Conservation (phyloP, 2,797 vertebrate genomes). For the Hypotaenidia philippensis region DNA sequence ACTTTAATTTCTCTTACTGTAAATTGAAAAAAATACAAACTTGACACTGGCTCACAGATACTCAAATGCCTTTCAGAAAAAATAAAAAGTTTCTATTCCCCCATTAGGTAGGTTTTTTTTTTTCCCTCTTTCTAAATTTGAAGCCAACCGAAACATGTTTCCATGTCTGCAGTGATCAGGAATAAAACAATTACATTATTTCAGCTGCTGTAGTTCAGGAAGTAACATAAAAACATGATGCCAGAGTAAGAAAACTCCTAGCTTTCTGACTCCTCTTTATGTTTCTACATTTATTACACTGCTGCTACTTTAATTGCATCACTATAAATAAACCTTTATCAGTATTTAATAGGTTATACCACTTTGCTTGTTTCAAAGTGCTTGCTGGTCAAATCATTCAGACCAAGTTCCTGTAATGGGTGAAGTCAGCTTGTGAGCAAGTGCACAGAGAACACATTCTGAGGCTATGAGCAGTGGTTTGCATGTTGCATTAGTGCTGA, state of each 20-base stretch:
- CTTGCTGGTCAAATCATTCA: neutral
- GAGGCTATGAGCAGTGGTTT: neutral
- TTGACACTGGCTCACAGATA: slow-evolving; percentile 19
- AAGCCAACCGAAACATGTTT: slow-evolving; percentile 70
- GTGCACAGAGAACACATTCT: neutral
- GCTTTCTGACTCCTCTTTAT: slow-evolving; percentile 1
- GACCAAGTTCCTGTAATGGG: neutral
- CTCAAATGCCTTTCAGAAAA: slow-evolving; percentile 46
- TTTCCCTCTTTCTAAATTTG: neutral
- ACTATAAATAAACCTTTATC: neutral
- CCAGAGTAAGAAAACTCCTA: slow-evolving; percentile 47
- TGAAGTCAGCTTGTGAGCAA: neutral
- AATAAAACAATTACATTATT: slow-evolving; percentile 79
- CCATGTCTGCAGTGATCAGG: slow-evolving; percentile 33
- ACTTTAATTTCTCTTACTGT: neutral
- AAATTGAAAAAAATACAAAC: slow-evolving; percentile 24
- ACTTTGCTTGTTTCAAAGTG: neutral
- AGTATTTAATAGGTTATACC: neutral
- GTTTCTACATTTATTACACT: neutral
- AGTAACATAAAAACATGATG: slow-evolving; percentile 73
- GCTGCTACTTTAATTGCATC: neutral
- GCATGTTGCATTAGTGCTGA: neutral
- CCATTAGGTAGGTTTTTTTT: slow-evolving; percentile 45
- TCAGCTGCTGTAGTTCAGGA: slow-evolving; percentile 75
- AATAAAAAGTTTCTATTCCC: slow-evolving; percentile 25